Evolutionary conservation across 2,888 invertebrate genomes (phyloP), one percentile per base, ranked within the genome.

Genomic region (Drosophila flavopinicola): DNA sequence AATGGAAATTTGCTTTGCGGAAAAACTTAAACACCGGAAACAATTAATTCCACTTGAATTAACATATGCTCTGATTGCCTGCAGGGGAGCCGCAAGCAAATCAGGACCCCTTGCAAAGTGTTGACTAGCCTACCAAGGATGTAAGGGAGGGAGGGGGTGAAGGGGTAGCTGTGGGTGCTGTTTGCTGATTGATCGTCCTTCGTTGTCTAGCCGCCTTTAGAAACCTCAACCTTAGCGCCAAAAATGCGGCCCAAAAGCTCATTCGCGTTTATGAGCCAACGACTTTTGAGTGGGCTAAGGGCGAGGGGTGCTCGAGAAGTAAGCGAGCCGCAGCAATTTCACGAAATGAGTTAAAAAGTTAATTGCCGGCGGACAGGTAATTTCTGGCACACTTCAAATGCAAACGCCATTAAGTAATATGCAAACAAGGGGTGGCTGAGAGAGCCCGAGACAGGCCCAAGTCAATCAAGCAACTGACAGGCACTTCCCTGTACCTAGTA

Each of bases 31-130:
- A 88, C 88, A 90, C 90, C 89, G 89, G 89, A 90, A 89, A 88
- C 88, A 87, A 89, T 89, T 90, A 90, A 88, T 89, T 89, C 90
- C 89, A 89, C 87, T 89, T 89, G 90, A 89, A 90, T 89, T 90
- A 90, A 90, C 89, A 89, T 89, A 89, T 88, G 84, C 76, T 70
- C 66, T 69, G 74, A 77, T 83, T 77, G 77, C 53, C 69, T 70
- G 20, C 35, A 10, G 45, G 54, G 6, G 29, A 44, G 48, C 56
- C 66, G 49, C 54, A 48, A 67, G 33, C 73, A 75, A 78, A 78
- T 78, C 79, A 68, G 58, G 69, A 53, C 57, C 72, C 63, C 57
- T 61, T 52, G 32, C 29, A 65, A 67, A 80, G 79, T 82, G 85
- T 77, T 86, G 82, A 84, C 61, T 74, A 60, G 69, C 57, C 52